These are phyloP conservation scores for Poeciliopsis prolifica DNA, from an alignment of 2,113 vertebrate species.

Conservation along the genomic window DNA sequence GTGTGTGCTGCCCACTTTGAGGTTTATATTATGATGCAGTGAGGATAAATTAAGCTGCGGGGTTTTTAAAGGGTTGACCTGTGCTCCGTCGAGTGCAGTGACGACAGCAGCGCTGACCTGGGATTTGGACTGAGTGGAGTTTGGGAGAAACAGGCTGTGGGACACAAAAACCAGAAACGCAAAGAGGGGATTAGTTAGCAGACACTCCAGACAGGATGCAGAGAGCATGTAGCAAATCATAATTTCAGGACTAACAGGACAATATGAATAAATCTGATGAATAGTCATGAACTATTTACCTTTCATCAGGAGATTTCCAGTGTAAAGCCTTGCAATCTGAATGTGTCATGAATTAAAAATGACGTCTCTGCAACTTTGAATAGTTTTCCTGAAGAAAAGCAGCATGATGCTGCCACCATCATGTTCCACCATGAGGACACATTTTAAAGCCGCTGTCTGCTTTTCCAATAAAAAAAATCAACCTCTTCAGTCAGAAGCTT, in stretches of 20 bases:
- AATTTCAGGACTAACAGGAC: slow-evolving; percentile 14
- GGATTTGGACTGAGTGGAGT: slow-evolving; percentile 35
- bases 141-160: not conserved
- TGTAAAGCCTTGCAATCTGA: too few relatives aligned
- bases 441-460: too few relatives aligned
- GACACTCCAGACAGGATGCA: not conserved
- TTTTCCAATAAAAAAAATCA: too few relatives aligned
- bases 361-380: too few relatives aligned
- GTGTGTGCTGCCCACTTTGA: slow-evolving; percentile 17
- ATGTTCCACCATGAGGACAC: too few relatives aligned
- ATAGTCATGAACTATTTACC: too few relatives aligned
- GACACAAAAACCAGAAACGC: slow-evolving; percentile 22
- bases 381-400: too few relatives aligned
- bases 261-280: too few relatives aligned
- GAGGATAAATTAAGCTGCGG: slow-evolving; percentile 25
- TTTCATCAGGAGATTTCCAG: too few relatives aligned
- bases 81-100: slow-evolving; percentile 21
- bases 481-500: too few relatives aligned
- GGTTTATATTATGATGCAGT: slow-evolving; percentile 26
- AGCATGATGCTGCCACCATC: too few relatives aligned
- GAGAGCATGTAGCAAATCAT: not conserved
- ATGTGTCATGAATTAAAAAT: too few relatives aligned
- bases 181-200: slow-evolving; percentile 28
- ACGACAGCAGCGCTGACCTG: slow-evolving; percentile 20
- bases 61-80: slow-evolving; percentile 41